Evolutionary conservation across 2,888 invertebrate genomes (phyloP), one percentile per base, ranked within the genome.

Genomic region (Amphipoea oculea): DNA sequence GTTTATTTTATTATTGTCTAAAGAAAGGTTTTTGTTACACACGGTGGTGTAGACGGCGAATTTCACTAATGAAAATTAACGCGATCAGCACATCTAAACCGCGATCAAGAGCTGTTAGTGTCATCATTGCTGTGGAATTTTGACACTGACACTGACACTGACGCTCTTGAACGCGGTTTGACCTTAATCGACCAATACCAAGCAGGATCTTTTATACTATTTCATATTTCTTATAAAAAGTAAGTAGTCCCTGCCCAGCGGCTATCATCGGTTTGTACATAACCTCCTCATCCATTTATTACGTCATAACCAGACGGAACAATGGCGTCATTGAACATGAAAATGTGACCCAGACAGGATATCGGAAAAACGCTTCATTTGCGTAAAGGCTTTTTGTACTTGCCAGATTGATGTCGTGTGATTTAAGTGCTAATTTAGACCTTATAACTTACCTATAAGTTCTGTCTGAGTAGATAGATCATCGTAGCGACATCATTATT

Each of bases 291-390:
- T 67, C 40, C 71, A 76, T 82, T 77, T 76, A 74, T 68, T 69
- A 72, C 68, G 79, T 85, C 86, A 82, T 62, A 69, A 51, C 36
- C 73, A 76, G 62, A 23, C 57, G 63, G 45, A 85, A 75, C 48
- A 82, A 83, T 73, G 69, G 23, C 75, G 70, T 76, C 76, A 83
- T 66, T 79, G 63, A 75, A 63, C 42, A 63, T 69, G 48, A 71
- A 71, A 70, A 67, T 54, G 65, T 86, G 75, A 65, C 74, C 51
- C 63, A 63, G 67, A 71, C 76, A 69, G 79, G 68, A 72, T 75
- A 76, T 76, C 66, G 76, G 68, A 23, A 68, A 73, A 82, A 76
- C 67, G 62, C 48, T 74, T 69, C 29, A 51, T 73, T 84, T 77
- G 54, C 20, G 14, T 57, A 20, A 63, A 60, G 65, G 29, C 60